phyloP scores from a whole-genome alignment of 53 echinoderm and acorn worm genomes.

The Hippasteria phrygiana region DNA sequence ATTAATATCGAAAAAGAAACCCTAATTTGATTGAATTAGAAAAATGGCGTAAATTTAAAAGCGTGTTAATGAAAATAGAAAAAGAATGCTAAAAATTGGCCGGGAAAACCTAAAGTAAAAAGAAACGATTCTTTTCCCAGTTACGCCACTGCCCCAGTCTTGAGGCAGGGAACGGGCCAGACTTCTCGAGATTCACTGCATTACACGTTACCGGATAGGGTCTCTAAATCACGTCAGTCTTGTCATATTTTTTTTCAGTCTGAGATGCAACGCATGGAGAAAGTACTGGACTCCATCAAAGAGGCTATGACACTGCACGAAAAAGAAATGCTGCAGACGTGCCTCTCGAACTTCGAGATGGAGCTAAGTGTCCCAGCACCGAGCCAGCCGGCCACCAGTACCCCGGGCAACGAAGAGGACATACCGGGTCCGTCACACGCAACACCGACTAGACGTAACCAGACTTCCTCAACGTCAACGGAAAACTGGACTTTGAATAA shows the following conservation, averaged over 20 bases:
- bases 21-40: too few species aligned
- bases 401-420: neutral
- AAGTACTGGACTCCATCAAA: slow-evolving; percentile 31
- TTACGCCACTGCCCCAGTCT: too few species aligned
- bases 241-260: slow-evolving; percentile 5
- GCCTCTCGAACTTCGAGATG: neutral
- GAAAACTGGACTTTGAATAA: slow-evolving; percentile 14
- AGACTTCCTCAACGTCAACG: neutral
- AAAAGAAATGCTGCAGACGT: slow-evolving; percentile 11
- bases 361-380: neutral
- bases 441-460: neutral
- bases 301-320: slow-evolving; percentile 51
- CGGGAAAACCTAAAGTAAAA: too few species aligned
- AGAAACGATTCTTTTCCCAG: too few species aligned
- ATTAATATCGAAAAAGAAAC: too few species aligned
- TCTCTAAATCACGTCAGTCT: neutral
- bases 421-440: slow-evolving; percentile 2
- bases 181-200: too few species aligned
- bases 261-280: slow-evolving; percentile 50
- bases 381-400: neutral
- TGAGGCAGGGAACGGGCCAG: too few species aligned
- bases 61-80: too few species aligned
- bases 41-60: too few species aligned
- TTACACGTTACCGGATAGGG: neutral
- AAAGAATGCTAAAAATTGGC: too few species aligned